Evolutionary conservation across 2,113 vertebrate species (phyloP).

Genomic region (Daubentonia madagascariensis): DNA sequence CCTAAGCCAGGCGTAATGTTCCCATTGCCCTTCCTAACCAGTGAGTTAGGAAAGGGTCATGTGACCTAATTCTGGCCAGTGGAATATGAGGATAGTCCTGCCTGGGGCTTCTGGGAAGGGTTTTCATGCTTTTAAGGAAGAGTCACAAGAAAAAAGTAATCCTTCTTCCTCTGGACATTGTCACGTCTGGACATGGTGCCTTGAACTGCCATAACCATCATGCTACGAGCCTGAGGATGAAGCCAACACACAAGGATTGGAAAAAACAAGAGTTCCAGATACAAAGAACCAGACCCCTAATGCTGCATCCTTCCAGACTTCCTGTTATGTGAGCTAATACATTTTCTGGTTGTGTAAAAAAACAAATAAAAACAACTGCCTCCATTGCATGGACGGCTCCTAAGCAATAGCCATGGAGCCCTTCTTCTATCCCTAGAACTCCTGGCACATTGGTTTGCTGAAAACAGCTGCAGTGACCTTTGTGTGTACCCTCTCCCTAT

Average conservation of each 20-base stretch:
- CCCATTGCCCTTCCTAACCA: background rate
- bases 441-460: background rate
- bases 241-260: background rate
- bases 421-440: background rate
- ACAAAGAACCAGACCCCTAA: background rate
- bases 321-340: background rate
- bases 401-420: accelerated
- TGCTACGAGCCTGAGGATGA: background rate
- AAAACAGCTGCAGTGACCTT: background rate
- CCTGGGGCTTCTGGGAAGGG: background rate
- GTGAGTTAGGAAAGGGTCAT: background rate
- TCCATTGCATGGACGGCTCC: background rate
- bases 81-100: background rate
- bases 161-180: background rate
- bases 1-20: background rate
- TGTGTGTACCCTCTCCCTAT: background rate
- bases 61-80: background rate
- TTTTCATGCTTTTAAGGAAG: slow-evolving; percentile 7
- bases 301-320: background rate
- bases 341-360: background rate
- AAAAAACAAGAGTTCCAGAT: background rate
- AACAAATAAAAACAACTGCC: background rate
- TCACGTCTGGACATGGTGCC: background rate
- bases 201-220: background rate
- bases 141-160: background rate